A percentile compares a stretch with the other conserved stretches of the same genome.
Evolutionary conservation across 2,113 vertebrate species (phyloP).

Genomic region (Pollimyrus isidori): DNA sequence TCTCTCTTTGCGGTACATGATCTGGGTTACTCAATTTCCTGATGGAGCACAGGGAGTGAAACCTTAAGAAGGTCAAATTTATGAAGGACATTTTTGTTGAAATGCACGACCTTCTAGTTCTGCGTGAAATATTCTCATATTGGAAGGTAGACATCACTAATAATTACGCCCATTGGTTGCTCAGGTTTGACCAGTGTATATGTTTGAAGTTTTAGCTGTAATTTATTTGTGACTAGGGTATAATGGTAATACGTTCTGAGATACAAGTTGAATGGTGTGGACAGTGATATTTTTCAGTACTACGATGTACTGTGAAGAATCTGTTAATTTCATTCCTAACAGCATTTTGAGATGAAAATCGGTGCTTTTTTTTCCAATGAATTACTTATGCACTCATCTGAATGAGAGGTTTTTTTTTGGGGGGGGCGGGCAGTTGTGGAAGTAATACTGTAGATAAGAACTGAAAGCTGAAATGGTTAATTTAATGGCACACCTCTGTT

Average conservation of each 20-base stretch:
- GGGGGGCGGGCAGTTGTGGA: conserved; percentile 34
- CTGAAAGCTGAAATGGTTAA: conserved; percentile 38
- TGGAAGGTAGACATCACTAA: conserved; percentile 14
- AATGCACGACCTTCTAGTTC: conserved; percentile 56
- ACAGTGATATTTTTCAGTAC: conserved; percentile 6
- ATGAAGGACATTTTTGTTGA: conserved; percentile 67
- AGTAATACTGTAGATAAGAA: conserved; percentile 1
- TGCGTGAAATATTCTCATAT: conserved; percentile 44
- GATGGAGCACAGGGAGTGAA: conserved; percentile 57
- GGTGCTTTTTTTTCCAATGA: neutral
- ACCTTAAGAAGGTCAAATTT: conserved; percentile 57
- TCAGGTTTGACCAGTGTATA: neutral
- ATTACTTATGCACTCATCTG: neutral
- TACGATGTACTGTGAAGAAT: neutral
- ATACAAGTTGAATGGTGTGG: neutral
- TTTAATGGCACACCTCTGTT: neutral
- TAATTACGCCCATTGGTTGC: neutral
- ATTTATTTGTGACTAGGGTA: neutral
- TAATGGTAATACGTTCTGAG: neutral
- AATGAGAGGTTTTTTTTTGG: conserved; percentile 4
- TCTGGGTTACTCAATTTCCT: conserved; percentile 71
- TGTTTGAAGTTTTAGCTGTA: neutral
- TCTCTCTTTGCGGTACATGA: conserved; percentile 41
- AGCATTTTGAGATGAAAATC: neutral
- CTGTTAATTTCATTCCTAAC: neutral